These are phyloP conservation scores for Nannospalax galili DNA, from an alignment of 2,113 vertebrate genomes.

Conservation along the genomic window DNA sequence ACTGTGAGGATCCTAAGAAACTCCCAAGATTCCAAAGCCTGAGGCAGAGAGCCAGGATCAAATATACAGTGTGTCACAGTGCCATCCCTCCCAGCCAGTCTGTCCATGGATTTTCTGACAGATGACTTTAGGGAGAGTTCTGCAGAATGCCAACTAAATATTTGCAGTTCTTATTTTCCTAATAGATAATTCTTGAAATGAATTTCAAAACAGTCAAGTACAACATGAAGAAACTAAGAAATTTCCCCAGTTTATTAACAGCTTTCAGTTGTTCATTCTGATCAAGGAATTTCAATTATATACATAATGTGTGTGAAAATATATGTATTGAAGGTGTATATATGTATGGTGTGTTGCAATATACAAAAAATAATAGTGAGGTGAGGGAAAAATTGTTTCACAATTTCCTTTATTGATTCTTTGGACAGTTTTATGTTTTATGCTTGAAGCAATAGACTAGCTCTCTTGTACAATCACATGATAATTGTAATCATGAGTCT, in stretches of 20 bases:
- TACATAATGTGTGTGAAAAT: neutral
- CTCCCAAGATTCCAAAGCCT: neutral
- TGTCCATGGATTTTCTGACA: neutral
- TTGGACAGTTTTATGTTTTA: conserved; percentile 18
- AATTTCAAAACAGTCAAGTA: too few relatives aligned
- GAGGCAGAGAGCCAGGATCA: fast-evolving
- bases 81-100: neutral
- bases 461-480: conserved; percentile 43
- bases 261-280: neutral
- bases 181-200: too few relatives aligned
- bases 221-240: too few relatives aligned
- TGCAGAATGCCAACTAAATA: too few relatives aligned
- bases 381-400: neutral
- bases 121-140: too few relatives aligned
- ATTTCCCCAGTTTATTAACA: too few relatives aligned
- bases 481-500: conserved; percentile 53
- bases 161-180: too few relatives aligned
- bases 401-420: neutral
- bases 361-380: neutral
- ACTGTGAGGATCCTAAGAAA: neutral
- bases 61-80: neutral
- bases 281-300: neutral
- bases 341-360: neutral
- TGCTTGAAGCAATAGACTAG: neutral
- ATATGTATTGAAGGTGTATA: neutral